A percentile compares a stretch with the other conserved stretches of the same genome.
Conservation (phyloP, 2,113 vertebrate species). For the Thomomys bottae region DNA sequence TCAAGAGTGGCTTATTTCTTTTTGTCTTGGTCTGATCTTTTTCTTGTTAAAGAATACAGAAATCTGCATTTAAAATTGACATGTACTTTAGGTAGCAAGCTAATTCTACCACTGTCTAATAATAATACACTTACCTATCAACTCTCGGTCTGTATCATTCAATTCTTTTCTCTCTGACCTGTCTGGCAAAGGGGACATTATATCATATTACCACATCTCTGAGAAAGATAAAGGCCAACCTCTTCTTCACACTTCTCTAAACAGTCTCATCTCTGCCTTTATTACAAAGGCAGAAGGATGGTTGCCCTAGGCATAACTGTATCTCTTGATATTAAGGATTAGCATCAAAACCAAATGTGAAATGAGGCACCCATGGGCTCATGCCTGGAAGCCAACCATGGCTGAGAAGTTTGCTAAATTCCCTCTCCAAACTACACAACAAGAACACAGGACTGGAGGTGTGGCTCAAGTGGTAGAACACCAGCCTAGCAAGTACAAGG, state of each 20-base stretch:
- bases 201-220: neutral
- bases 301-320: neutral
- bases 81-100: neutral
- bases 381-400: no score
- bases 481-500: no score
- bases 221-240: neutral
- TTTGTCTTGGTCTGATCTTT: neutral
- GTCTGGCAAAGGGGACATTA: neutral
- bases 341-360: neutral
- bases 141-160: neutral
- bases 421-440: no score
- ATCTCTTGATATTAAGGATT: neutral
- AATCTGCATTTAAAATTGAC: neutral
- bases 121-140: neutral
- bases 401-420: no score
- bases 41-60: neutral
- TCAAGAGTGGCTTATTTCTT: neutral
- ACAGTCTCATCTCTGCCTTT: neutral
- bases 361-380: no score
- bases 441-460: no score
- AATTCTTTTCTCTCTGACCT: neutral
- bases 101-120: neutral
- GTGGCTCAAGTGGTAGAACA: no score
- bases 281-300: neutral
- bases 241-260: slow-evolving; percentile 21